phyloP scores from a whole-genome alignment of 2,113 vertebrate genomes.

The Sphaerodactylus townsendi region DNA sequence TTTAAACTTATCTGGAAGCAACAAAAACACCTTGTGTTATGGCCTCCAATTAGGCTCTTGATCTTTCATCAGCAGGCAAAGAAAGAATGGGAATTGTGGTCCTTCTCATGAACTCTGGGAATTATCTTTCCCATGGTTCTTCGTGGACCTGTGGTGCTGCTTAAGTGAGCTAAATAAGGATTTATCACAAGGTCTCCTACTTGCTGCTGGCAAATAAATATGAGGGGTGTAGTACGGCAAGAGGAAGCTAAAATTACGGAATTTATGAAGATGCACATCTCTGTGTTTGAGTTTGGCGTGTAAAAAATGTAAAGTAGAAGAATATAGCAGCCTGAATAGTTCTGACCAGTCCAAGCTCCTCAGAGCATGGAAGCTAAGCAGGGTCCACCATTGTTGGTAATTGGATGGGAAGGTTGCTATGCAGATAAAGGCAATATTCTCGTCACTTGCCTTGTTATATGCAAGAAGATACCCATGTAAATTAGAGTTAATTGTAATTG shows the following conservation, averaged over 20 bases:
- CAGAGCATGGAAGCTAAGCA: too few species aligned
- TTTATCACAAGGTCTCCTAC: not conserved
- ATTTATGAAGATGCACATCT: too few species aligned
- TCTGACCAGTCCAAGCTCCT: too few species aligned
- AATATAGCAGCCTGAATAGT: not conserved
- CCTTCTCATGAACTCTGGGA: not conserved
- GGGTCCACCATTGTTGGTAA: too few species aligned
- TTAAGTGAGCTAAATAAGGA: too few species aligned
- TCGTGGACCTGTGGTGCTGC: not conserved
- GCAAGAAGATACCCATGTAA: not conserved
- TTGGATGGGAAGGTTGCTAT: too few species aligned
- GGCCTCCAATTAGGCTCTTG: not conserved
- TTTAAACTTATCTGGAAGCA: not conserved
- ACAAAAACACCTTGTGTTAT: not conserved
- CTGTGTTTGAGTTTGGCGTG: not conserved
- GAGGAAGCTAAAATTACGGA: too few species aligned
- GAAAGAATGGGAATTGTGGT: too few species aligned
- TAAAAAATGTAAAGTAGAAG: not conserved
- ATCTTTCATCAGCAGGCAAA: too few species aligned
- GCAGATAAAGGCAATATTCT: too few species aligned
- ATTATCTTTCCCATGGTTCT: not conserved
- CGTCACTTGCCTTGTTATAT: too few species aligned
- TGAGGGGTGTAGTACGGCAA: too few species aligned
- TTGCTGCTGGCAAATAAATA: not conserved
- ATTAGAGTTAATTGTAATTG: not conserved